A percentile compares a stretch with the other conserved stretches of the same genome.
phyloP scores from a whole-genome alignment of 2,113 vertebrate genomes.

The Lepisosteus oculatus region DNA sequence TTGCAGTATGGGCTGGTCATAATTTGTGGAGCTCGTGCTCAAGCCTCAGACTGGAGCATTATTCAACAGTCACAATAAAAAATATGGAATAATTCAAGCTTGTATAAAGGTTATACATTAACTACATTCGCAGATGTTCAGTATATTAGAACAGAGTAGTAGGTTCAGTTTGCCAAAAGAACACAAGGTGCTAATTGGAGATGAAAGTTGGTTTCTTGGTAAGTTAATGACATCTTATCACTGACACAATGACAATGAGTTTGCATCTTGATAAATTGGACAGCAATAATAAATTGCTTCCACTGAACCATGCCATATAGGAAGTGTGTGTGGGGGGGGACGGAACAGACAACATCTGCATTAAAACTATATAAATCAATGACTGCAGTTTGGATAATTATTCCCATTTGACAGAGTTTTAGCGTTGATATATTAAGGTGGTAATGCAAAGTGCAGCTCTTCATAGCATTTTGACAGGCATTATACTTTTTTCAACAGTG shows the following conservation, averaged over 20 bases:
- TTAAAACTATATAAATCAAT: background rate
- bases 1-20: background rate
- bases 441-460: constrained; percentile 22
- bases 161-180: background rate
- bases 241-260: background rate
- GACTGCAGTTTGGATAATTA: constrained; percentile 24
- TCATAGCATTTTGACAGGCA: background rate
- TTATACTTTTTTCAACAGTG: no score
- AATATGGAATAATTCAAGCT: background rate
- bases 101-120: constrained; percentile 7
- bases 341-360: background rate
- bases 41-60: background rate
- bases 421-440: constrained; percentile 32
- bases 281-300: constrained; percentile 11
- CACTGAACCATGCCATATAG: background rate
- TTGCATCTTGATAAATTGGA: constrained; percentile 27
- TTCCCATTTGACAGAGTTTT: constrained; percentile 22
- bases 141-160: background rate
- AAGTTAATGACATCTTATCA: constrained; percentile 14
- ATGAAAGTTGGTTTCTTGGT: constrained; percentile 14
- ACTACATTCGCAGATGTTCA: background rate
- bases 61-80: background rate
- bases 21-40: background rate
- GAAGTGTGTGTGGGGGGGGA: background rate
- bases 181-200: background rate